phyloP scores from a whole-genome alignment of 2,888 invertebrate species.

The Pandemis corylana region DNA sequence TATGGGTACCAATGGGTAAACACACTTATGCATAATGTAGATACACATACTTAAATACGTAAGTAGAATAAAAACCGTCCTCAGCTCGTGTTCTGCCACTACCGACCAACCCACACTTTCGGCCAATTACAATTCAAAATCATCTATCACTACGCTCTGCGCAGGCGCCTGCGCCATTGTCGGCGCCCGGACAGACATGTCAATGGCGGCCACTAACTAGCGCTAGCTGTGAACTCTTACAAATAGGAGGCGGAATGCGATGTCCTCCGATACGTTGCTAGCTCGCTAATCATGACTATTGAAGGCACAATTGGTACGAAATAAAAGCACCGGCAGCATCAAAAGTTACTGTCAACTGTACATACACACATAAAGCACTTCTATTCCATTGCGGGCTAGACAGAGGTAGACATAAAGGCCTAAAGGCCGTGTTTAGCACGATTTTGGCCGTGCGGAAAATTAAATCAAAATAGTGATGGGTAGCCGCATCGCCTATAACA shows the following conservation, averaged over 20 bases:
- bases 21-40: no score
- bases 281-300: conserved; percentile 40
- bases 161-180: conserved; percentile 64
- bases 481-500: no score
- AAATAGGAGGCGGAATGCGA: conserved; percentile 63
- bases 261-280: conserved; percentile 45
- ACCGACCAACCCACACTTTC: conserved; percentile 4
- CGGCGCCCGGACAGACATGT: conserved; percentile 69
- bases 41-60: no score
- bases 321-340: conserved; percentile 6
- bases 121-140: conserved; percentile 42
- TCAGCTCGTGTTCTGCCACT: not conserved
- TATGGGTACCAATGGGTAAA: no score
- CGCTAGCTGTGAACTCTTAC: conserved; percentile 74
- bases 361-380: no score
- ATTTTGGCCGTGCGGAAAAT: no score
- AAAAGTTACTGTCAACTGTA: not conserved
- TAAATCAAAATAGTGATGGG: no score
- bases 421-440: no score
- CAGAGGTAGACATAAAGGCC: no score
- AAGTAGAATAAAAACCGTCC: no score
- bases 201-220: conserved; percentile 74
- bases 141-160: conserved; percentile 42
- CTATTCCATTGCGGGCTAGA: no score
- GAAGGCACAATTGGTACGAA: conserved; percentile 23